These are phyloP conservation scores for Julus scandinavius DNA, from an alignment of 2,888 invertebrate genomes.

Conservation along the genomic window DNA sequence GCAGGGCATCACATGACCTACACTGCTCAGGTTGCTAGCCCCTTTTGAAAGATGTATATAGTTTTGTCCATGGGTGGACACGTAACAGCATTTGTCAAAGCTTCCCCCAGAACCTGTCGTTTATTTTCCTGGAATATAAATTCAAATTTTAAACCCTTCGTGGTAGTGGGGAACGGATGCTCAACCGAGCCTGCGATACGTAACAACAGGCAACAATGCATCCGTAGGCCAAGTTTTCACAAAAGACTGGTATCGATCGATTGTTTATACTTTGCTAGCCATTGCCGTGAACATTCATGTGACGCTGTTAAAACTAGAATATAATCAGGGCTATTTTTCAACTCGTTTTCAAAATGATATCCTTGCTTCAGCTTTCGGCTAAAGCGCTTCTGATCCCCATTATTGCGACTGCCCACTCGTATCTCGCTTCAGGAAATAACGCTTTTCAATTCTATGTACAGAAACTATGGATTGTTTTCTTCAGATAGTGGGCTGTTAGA, in stretches of 20 bases:
- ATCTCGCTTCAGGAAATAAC: conserved; percentile 9
- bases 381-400: neutral
- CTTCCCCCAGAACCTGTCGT: neutral
- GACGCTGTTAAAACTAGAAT: neutral
- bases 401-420: neutral
- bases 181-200: neutral
- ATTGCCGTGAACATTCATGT: neutral
- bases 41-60: neutral
- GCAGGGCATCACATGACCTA: neutral
- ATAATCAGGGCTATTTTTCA: conserved; percentile 17
- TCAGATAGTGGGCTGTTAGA: neutral
- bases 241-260: neutral
- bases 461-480: neutral
- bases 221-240: neutral
- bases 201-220: neutral
- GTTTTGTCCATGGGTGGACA: neutral
- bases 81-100: conserved; percentile 24
- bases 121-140: conserved; percentile 9
- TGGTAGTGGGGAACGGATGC: neutral
- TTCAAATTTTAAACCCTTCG: neutral
- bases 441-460: neutral
- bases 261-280: neutral
- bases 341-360: conserved; percentile 11
- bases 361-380: neutral
- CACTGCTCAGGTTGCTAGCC: neutral